Conservation (phyloP, 2,888 invertebrate genomes). For the Bursaphelenchus okinawaensis region DNA sequence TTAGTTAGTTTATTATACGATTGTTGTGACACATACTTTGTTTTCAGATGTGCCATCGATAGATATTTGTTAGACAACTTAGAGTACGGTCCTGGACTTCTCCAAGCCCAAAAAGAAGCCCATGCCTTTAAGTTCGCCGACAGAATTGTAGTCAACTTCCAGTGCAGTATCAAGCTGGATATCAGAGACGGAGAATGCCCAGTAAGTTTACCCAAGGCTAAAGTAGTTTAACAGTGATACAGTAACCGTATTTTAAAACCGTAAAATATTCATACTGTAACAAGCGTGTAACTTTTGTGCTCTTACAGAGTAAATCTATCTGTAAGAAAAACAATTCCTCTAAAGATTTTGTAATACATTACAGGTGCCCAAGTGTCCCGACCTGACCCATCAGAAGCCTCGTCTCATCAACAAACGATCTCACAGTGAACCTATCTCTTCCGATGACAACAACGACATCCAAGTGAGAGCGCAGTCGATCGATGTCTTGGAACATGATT, state of each 20-base stretch:
- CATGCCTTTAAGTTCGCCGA: slow-evolving; percentile 57
- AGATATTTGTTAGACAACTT: slow-evolving; percentile 47
- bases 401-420: slow-evolving; percentile 26
- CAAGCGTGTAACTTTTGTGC: too few species aligned
- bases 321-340: too few species aligned
- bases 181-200: slow-evolving; percentile 49
- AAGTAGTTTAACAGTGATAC: too few species aligned
- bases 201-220: too few species aligned
- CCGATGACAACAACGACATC: slow-evolving; percentile 21
- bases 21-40: too few species aligned
- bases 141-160: slow-evolving; percentile 55
- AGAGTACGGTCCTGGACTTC: slow-evolving; percentile 42
- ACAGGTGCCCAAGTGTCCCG: slow-evolving; percentile 37
- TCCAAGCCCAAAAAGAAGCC: slow-evolving; percentile 53
- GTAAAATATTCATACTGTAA: too few species aligned
- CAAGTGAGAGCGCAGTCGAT: slow-evolving; percentile 30
- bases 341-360: neutral
- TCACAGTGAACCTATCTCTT: slow-evolving; percentile 12
- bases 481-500: slow-evolving; percentile 32
- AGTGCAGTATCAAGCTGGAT: slow-evolving; percentile 53
- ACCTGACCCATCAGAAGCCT: slow-evolving; percentile 30
- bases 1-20: too few species aligned
- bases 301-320: too few species aligned
- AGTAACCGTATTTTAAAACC: too few species aligned
- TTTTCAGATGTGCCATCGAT: slow-evolving; percentile 17